Base-by-base conservation (phyloP, 2,888 invertebrate species). In the Phengaris arion region DNA sequence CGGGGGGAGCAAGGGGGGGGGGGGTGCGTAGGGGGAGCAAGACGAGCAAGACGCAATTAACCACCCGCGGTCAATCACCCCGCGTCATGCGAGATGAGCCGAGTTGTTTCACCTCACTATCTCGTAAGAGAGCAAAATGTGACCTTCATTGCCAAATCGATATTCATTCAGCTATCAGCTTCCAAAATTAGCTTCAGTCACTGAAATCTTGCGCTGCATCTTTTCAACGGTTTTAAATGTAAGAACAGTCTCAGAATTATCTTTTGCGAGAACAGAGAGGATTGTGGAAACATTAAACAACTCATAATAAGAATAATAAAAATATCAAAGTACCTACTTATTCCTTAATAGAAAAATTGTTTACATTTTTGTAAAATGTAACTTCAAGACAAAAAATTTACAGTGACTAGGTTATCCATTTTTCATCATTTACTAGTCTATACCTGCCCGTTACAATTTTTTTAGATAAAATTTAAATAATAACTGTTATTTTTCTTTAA, bases 51-150 rank as follows among this genome's bases (percentile, higher is more conserved):
- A 81, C 86, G 85, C 88, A 92, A 92, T 92, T 92, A 92, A 86
- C 89, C 86, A 83, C 84, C 85, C 85, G 85, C 88, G 90, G 90
- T 89, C 92, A 84, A 85, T 85, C 87, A 92, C 90, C 91, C 83
- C 84, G 81, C 83, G 82, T 81, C 79, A 79, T 78, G 76, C 78
- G 57, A 77, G 76, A 77, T 77, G 57, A 75, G 72, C 45, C 57
- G 54, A 22, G 48, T 55, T 75, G 59, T 73, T 73, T 64, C 72
- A 72, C 59, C 52, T 75, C 59, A 72, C 75, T 69, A 46, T 51
- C 35, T 52, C 68, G 74, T 48, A 64, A 15, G 64, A 51, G 70
- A 51, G 70, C 48, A 6, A 48, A n/a, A 22, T 70, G 64, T 64
- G 70, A 72, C 72, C 72, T 72, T 72, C 52, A 52, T 3, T n/a